Percentiles rank a stretch among this genome's conserved stretches.
phyloP scores from a whole-genome alignment of 2,113 vertebrate species.

The Dinomys branickii region DNA sequence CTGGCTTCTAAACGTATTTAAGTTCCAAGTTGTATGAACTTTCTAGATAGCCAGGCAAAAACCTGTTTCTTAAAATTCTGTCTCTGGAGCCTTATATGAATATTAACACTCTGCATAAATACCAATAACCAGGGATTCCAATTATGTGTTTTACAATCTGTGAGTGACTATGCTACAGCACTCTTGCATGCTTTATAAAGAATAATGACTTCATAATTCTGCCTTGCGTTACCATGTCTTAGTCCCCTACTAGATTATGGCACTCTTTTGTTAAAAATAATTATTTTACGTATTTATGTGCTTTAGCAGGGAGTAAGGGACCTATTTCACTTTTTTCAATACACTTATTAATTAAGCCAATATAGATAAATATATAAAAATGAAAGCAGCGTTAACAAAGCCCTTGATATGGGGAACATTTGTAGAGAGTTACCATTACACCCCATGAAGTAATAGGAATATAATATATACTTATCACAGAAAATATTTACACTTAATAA shows the following conservation, averaged over 20 bases:
- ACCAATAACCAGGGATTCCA: not conserved
- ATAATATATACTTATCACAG: conserved; percentile 18
- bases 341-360: conserved; percentile 25
- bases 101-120: conserved; percentile 40
- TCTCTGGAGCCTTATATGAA: not conserved
- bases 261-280: conserved; percentile 35
- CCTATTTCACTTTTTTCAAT: conserved; percentile 5
- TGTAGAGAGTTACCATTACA: not conserved
- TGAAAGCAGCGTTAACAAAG: not conserved
- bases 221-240: not conserved
- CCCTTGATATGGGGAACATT: not conserved
- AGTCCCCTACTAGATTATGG: conserved; percentile 4
- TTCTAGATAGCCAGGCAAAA: conserved; percentile 33
- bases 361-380: not conserved
- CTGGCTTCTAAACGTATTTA: not conserved
- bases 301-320: not conserved
- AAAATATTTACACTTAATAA: not conserved
- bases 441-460: not conserved
- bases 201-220: conserved; percentile 37
- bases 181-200: not conserved
- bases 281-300: conserved; percentile 20
- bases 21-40: not conserved
- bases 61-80: conserved; percentile 20
- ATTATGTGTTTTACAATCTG: not conserved
- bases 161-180: not conserved